phyloP scores from a whole-genome alignment of 2,797 vertebrate genomes.

The Falco berigora region DNA sequence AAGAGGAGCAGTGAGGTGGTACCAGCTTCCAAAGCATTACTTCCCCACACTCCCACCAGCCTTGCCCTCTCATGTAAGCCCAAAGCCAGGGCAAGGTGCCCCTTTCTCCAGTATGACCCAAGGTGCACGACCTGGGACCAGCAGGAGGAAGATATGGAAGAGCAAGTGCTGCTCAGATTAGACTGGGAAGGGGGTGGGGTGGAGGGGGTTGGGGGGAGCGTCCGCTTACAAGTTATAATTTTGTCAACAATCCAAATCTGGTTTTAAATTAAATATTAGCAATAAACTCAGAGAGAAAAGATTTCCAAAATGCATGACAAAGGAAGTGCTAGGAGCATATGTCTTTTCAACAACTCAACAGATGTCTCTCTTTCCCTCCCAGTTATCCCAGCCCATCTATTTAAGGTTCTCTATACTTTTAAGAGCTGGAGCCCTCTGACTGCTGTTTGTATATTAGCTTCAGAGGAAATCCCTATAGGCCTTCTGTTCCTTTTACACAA shows the following conservation, averaged over 20 bases:
- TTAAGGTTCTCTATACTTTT: constrained; percentile 16
- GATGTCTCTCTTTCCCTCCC: constrained; percentile 26
- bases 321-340: constrained; percentile 40
- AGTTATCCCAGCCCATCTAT: constrained; percentile 39
- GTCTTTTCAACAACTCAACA: constrained; percentile 59
- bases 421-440: neutral
- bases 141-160: neutral
- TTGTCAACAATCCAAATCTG: constrained; percentile 50
- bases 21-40: neutral
- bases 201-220: neutral
- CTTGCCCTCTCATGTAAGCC: neutral
- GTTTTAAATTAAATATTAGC: constrained; percentile 59
- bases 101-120: neutral
- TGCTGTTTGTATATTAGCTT: constrained; percentile 5
- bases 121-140: neutral
- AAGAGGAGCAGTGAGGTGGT: neutral
- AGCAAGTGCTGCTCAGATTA: neutral
- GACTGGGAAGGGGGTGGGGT: neutral
- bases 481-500: constrained; percentile 23
- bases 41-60: neutral
- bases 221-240: constrained; percentile 22
- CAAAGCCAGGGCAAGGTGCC: neutral
- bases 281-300: constrained; percentile 27
- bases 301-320: constrained; percentile 49
- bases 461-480: constrained; percentile 21